These are phyloP conservation scores for Muntiacus muntjak DNA, from an alignment of 2,113 vertebrate species.

Conservation along the genomic window DNA sequence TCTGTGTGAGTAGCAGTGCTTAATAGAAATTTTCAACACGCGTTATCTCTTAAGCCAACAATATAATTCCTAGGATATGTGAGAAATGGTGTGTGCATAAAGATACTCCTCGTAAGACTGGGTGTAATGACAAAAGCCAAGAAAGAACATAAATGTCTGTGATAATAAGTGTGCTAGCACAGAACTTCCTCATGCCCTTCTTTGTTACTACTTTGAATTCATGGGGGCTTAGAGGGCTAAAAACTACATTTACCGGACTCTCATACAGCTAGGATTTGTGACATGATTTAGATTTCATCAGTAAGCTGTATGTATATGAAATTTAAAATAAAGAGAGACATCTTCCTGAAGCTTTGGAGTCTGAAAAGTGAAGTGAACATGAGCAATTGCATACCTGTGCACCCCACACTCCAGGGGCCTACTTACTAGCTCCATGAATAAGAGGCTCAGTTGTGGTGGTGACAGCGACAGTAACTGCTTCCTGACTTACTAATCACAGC, in stretches of 20 bases:
- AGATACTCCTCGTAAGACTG: neutral
- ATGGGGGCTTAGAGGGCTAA: neutral
- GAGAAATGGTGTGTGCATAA: neutral
- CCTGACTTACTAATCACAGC: neutral
- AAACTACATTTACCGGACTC: neutral
- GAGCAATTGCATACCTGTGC: neutral
- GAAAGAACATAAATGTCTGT: neutral
- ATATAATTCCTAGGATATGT: neutral
- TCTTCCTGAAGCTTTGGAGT: neutral
- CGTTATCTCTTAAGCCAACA: neutral
- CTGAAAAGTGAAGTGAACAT: neutral
- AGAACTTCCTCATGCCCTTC: neutral
- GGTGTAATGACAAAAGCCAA: neutral
- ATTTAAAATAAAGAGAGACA: neutral
- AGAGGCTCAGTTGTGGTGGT: neutral
- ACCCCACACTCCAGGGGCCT: neutral
- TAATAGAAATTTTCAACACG: neutral
- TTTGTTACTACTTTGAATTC: neutral
- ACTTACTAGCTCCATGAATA: neutral
- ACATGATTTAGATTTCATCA: neutral
- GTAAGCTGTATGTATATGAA: neutral
- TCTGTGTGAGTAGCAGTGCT: neutral
- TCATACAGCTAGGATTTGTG: neutral
- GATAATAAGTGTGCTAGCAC: neutral
- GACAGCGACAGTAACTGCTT: neutral